Evolutionary conservation across 2,888 invertebrate species (phyloP).

Genomic region (Drosophila tripunctata): DNA sequence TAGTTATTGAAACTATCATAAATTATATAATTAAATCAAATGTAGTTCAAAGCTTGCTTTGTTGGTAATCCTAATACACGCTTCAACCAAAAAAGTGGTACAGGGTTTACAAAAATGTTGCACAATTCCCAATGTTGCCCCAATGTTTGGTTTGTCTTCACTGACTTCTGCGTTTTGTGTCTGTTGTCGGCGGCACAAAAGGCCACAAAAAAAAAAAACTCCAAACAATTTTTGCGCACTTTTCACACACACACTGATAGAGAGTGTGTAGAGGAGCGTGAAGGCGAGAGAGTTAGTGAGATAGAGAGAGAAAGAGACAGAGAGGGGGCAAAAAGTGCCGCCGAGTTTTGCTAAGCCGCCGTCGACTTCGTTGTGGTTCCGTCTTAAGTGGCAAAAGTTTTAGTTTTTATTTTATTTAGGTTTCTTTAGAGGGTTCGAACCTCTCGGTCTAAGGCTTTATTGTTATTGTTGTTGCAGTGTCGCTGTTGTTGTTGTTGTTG

Average conservation of each 20-base stretch:
- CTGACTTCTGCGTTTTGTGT: constrained; percentile 19
- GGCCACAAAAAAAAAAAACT: constrained; percentile 59
- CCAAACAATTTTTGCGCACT: constrained; percentile 72
- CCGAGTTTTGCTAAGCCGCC: constrained; percentile 50
- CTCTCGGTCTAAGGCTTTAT: constrained; percentile 23
- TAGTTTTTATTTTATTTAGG: constrained; percentile 18
- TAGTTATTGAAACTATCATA: too few relatives aligned
- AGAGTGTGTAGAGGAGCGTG: not conserved
- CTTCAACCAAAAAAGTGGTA: too few relatives aligned
- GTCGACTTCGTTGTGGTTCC: constrained; percentile 39
- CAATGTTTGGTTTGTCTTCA: constrained; percentile 6
- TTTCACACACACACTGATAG: constrained; percentile 41
- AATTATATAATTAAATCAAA: too few relatives aligned
- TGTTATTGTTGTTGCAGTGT: too few relatives aligned
- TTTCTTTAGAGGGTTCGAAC: constrained; percentile 19
- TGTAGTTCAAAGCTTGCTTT: too few relatives aligned
- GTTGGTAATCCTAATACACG: too few relatives aligned
- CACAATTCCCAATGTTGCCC: constrained; percentile 51
- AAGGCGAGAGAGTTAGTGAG: not conserved
- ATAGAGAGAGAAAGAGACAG: not conserved
- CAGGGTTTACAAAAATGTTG: constrained; percentile 39
- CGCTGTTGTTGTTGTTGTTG: not conserved
- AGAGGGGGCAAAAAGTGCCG: constrained; percentile 57
- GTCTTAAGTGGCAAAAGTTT: constrained; percentile 68
- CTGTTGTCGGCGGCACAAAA: constrained; percentile 58